Conservation (phyloP, 1,140 invertebrate genomes). For the Sycophaga agraensis region DNA sequence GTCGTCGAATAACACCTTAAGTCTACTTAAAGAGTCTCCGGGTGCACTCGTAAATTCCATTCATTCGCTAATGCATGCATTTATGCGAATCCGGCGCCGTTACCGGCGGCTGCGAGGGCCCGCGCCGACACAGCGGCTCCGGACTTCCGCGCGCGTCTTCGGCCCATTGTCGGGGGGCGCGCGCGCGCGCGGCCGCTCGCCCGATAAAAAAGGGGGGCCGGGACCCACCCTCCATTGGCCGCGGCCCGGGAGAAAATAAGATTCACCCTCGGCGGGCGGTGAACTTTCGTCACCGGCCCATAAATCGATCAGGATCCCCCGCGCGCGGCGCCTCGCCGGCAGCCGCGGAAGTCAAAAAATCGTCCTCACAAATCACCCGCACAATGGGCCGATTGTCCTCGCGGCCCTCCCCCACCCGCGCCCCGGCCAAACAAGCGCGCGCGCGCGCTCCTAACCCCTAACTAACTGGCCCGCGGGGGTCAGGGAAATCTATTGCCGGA, state of each 20-base stretch:
- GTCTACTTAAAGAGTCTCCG: too few species aligned
- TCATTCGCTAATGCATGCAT: too few species aligned
- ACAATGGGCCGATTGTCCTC: slow-evolving; percentile 54
- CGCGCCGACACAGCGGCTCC: too few species aligned
- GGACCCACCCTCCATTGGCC: too few species aligned
- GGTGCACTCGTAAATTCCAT: too few species aligned
- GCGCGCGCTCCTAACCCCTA: slow-evolving; percentile 41
- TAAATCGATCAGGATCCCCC: slow-evolving; percentile 38
- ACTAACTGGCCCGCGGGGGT: slow-evolving; percentile 42
- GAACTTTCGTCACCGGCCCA: slow-evolving; percentile 31
- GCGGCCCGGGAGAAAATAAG: slow-evolving; percentile 33
- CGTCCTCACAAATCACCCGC: slow-evolving; percentile 55
- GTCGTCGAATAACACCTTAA: too few species aligned
- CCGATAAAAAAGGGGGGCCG: too few species aligned
- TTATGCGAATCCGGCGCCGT: too few species aligned
- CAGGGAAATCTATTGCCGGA: slow-evolving; percentile 58
- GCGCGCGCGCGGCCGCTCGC: too few species aligned
- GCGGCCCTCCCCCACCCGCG: slow-evolving; percentile 8
- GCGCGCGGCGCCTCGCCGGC: not conserved
- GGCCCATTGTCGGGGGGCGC: too few species aligned
- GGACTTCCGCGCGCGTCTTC: too few species aligned
- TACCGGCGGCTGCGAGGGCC: too few species aligned
- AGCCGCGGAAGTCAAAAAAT: slow-evolving; percentile 54
- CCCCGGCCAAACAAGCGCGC: slow-evolving; percentile 38
- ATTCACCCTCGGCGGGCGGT: slow-evolving; percentile 29